phyloP scores from a whole-genome alignment of 1,140 invertebrate genomes.

The Lepidurus couesii region DNA sequence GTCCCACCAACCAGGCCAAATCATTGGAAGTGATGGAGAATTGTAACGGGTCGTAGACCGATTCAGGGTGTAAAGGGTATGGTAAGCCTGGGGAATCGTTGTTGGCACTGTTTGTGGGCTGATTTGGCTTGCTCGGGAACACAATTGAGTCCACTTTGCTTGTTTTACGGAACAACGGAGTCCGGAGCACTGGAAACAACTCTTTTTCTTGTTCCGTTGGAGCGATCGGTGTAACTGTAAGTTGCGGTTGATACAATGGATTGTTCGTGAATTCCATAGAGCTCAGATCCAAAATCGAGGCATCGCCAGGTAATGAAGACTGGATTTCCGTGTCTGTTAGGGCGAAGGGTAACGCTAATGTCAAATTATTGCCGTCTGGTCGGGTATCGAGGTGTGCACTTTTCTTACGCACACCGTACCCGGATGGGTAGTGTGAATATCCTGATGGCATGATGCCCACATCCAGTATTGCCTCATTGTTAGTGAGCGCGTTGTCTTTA shows the following conservation, averaged over 20 bases:
- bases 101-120: background rate
- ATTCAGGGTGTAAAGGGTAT: slow-evolving; percentile 35
- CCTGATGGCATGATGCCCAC: background rate
- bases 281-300: background rate
- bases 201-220: background rate
- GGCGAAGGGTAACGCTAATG: background rate
- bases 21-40: slow-evolving; percentile 35
- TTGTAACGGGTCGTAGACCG: slow-evolving; percentile 34
- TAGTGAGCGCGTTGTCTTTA: background rate
- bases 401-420: background rate
- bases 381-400: background rate
- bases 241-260: slow-evolving; percentile 4
- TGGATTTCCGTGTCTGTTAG: background rate
- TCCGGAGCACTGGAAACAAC: background rate
- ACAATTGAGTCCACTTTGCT: background rate
- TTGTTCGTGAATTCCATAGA: slow-evolving; percentile 1
- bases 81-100: slow-evolving; percentile 26
- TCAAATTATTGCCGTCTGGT: background rate
- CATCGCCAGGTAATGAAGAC: background rate
- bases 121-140: background rate
- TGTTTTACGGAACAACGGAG: background rate
- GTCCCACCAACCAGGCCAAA: background rate
- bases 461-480: background rate
- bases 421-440: background rate
- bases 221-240: background rate